Base-by-base conservation (phyloP, 2,797 vertebrate species). In the Decapterus maruadsi region DNA sequence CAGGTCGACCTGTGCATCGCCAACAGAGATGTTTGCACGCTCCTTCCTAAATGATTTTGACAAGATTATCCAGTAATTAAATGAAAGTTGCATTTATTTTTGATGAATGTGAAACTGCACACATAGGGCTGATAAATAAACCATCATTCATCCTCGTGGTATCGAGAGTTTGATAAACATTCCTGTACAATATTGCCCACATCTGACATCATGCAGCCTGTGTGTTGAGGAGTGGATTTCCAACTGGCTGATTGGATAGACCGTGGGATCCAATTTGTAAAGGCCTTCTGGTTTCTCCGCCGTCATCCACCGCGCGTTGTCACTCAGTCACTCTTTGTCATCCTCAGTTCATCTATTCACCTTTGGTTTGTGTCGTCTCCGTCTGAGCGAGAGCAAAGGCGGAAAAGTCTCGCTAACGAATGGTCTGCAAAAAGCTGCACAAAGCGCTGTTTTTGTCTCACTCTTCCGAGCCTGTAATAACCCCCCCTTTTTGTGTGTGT, bases 401-500 rank as follows among this genome's bases (percentile, higher is more conserved):
- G 66, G 68, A 69, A 82, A 77, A 74, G 64, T 26, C 68, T 36
- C 6, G 4, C 71, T 82, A 86, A 82, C 51, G 50, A 76, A 86
- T 83, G 66, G 68, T 46, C 57, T 1, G 4, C 8, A 7, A 72
- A 84, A 86, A 85, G 76, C 75, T 42, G 29, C 69, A 80, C 74
- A 81, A 76, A 80, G 60, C 61, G 72, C 68, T 87, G 75, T 83
- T 80, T 82, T 81, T 80, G 67, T 80, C 78, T 86, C 61, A 61
- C 76, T 82, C 55, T 72, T 83, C 78, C 68, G 50, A 87, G 85
- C 77, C 78, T 79, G 83, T 89, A 92, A 87, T 93, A 89, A 92
- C 82, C 84, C 80, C 64, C 84, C 83, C 82, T 36, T 36, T 36
- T 26, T 26, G 26, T 26, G 34, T 93, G 83, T 89, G 76, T 91